Evolutionary conservation across 2,797 vertebrate genomes (phyloP).

Genomic region (Melanotaenia trifasciata): DNA sequence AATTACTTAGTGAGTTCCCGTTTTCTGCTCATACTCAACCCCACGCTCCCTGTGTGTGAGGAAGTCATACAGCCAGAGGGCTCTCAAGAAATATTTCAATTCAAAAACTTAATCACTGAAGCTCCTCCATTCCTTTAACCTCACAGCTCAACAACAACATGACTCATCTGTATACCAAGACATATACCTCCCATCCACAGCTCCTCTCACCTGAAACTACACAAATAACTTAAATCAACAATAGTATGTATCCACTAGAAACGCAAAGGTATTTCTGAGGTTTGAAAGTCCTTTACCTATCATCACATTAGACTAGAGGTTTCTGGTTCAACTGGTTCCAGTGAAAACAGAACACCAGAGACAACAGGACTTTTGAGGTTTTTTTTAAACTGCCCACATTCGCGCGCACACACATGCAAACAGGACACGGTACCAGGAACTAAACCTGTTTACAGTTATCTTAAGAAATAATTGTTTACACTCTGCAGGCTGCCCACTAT

Average conservation of each 20-base stretch:
- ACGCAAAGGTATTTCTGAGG: constrained; percentile 14
- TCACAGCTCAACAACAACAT: constrained; percentile 26
- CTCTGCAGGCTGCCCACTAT: neutral
- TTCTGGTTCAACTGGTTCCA: constrained; percentile 66
- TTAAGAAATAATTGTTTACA: constrained; percentile 22
- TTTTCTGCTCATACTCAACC: constrained; percentile 50
- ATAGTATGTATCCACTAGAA: constrained; percentile 33
- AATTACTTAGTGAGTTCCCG: constrained; percentile 72
- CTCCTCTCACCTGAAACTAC: constrained; percentile 42
- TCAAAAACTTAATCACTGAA: constrained; percentile 36
- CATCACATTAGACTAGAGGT: constrained; percentile 37
- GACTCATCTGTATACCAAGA: constrained; percentile 46
- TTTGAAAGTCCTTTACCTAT: constrained; percentile 32
- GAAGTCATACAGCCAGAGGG: constrained; percentile 57
- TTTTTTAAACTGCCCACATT: constrained; percentile 41
- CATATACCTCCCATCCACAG: constrained; percentile 32
- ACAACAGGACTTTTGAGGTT: constrained; percentile 28
- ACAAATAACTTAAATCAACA: constrained; percentile 32
- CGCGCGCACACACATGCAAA: neutral
- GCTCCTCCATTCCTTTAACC: constrained; percentile 29
- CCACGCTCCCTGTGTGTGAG: constrained; percentile 42
- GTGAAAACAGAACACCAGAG: constrained; percentile 52
- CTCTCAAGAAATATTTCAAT: constrained; percentile 43
- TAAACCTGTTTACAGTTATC: constrained; percentile 35
- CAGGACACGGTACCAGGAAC: constrained; percentile 30